Evolutionary conservation across 2,113 vertebrate species (phyloP).

Genomic region (Cettia cetti): DNA sequence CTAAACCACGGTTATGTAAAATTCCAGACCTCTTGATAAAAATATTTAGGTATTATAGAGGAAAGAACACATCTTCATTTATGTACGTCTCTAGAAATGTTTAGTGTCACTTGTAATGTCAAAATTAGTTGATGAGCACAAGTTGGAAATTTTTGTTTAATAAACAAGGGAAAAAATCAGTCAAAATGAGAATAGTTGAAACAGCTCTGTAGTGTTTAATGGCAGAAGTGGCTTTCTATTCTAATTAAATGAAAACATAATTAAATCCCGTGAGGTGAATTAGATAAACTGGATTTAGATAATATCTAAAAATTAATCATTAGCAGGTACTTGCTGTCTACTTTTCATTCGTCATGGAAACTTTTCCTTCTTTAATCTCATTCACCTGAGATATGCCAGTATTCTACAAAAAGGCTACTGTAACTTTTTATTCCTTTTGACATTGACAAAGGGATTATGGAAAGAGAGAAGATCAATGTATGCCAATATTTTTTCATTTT

Average conservation of each 20-base stretch:
- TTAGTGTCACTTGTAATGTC: neutral
- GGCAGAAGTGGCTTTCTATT: neutral
- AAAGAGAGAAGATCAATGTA: constrained; percentile 1
- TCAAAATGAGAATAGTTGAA: neutral
- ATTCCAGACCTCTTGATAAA: neutral
- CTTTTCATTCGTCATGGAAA: neutral
- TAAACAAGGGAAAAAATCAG: neutral
- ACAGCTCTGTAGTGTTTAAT: neutral
- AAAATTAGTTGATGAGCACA: neutral
- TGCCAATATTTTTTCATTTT: constrained; percentile 18
- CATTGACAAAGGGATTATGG: constrained; percentile 15
- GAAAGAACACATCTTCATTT: neutral
- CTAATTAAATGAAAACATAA: neutral
- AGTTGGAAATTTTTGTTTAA: neutral
- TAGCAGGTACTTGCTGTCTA: neutral
- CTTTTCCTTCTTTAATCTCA: constrained; percentile 1
- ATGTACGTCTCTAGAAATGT: neutral
- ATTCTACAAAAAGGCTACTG: neutral
- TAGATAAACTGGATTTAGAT: neutral
- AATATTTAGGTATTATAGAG: neutral
- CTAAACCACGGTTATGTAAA: neutral
- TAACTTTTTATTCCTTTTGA: constrained; percentile 16
- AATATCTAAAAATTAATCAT: neutral
- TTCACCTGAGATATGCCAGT: neutral
- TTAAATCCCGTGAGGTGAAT: neutral